Conservation (phyloP, 1,140 invertebrate species). For the Drosophila malerkotliana region DNA sequence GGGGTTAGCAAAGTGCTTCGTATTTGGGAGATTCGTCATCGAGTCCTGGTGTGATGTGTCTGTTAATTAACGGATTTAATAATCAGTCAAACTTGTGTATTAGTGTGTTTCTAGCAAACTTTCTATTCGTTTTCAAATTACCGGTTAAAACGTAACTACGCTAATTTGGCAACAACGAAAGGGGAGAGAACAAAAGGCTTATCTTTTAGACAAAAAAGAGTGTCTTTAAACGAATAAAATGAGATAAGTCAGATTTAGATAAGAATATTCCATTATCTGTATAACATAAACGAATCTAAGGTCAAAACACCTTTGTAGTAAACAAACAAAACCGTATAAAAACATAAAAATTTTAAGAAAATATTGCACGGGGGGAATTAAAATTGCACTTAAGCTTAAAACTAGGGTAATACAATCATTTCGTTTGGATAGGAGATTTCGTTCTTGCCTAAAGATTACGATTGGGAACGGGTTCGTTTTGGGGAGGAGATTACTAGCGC, state of each 20-base stretch:
- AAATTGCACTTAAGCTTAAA: constrained; percentile 77
- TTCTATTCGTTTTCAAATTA: constrained; percentile 25
- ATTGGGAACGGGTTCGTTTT: constrained; percentile 9
- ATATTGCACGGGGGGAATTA: constrained; percentile 65
- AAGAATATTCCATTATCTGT: neutral
- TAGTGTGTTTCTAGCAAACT: constrained; percentile 28
- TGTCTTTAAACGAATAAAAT: constrained; percentile 5
- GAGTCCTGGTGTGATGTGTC: constrained; percentile 45
- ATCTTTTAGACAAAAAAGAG: neutral
- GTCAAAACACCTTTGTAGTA: neutral
- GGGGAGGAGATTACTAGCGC: constrained; percentile 48
- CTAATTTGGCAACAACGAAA: constrained; percentile 79
- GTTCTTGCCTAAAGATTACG: constrained; percentile 47
- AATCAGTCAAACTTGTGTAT: constrained; percentile 61
- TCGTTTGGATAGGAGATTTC: constrained; percentile 30
- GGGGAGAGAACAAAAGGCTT: constrained; percentile 24
- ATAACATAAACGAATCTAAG: neutral
- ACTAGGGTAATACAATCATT: constrained; percentile 55
- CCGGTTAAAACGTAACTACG: constrained; percentile 69
- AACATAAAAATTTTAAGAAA: constrained; percentile 5
- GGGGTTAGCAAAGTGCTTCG: constrained; percentile 49
- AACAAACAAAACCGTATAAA: constrained; percentile 35
- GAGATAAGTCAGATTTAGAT: constrained; percentile 1
- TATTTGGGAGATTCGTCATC: constrained; percentile 7
- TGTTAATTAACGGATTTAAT: constrained; percentile 51